Base-by-base conservation (phyloP, 2,888 invertebrate species). In the Phengaris alcon region DNA sequence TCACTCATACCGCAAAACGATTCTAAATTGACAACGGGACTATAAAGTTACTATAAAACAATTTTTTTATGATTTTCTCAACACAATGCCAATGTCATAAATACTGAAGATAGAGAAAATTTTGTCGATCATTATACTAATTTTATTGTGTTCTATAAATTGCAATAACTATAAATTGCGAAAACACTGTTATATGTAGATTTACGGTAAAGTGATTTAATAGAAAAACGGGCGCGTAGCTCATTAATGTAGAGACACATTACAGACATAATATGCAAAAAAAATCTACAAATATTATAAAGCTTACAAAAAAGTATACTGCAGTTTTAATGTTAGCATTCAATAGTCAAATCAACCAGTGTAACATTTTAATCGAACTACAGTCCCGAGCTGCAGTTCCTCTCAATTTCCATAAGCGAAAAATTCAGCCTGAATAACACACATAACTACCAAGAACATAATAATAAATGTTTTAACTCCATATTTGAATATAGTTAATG, bases 171-270 rank as follows among this genome's bases (percentile, higher is more conserved):
- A 22, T 54, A 72, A 72, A 72, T 72, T 22, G 35, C 4, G 35
- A 72, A 52, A 54, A 72, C 35, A 52, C 72, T 13, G 72, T 72
- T 54, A 52, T 44, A 72, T 54, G 72, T 72, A 35, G 54, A 72
- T 35, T 52, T 51, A 6, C 13, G 22, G 35, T 8, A 70, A 72
- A 51, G 9, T 52, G 0, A 13, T 72, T 15, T 70, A 51, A 6
- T 51, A 35, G 59, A 44, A 52, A 48, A 64, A 44, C 64, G 12
- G 64, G 44, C 44, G 44, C 13, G 2, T 12, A 64, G 12, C 64
- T 64, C 12, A 64, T 44, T 64, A 44, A 13, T 64, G 35, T 64
- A 10, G 10, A 8, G 64, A 15, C 64, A 35, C 13, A 35, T 44
- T 13, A 35, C 35, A 64, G 10, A 64, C 6, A 3, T 48, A 7